Evolutionary conservation across 2,888 invertebrate species (phyloP).

Genomic region (Machimus atricapillus): DNA sequence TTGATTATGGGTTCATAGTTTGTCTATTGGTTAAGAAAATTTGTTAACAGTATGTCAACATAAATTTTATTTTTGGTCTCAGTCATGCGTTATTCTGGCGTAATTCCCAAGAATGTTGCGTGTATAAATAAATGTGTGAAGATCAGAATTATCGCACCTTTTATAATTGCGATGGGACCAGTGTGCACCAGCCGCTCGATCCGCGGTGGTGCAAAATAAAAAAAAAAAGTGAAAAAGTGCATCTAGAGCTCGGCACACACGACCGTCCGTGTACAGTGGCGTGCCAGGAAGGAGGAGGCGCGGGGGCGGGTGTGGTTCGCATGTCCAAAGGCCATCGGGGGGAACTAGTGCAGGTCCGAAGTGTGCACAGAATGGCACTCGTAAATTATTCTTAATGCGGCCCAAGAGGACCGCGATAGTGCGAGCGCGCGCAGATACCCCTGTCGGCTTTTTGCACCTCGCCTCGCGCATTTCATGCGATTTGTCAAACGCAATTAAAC

Average conservation of each 20-base stretch:
- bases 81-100: not conserved
- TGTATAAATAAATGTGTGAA: not conserved
- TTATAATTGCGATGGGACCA: not conserved
- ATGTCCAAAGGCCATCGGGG: slow-evolving; percentile 43
- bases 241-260: not conserved
- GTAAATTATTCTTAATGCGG: slow-evolving; percentile 44
- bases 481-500: slow-evolving; percentile 47
- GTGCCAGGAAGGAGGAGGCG: not conserved
- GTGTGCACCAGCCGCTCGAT: not conserved
- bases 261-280: not conserved
- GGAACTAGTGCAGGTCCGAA: slow-evolving; percentile 33
- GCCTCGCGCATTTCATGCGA: slow-evolving; percentile 37
- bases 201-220: not conserved
- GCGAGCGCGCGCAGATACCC: not conserved
- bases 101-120: not conserved
- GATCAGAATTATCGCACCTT: not conserved
- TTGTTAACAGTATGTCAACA: not conserved
- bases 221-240: not conserved
- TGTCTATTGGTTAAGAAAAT: not conserved
- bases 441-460: slow-evolving; percentile 34
- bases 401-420: not conserved
- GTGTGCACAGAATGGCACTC: slow-evolving; percentile 43
- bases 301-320: slow-evolving; percentile 34
- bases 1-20: no score
- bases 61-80: not conserved